Base-by-base conservation (phyloP, 2,797 vertebrate species). In the Alauda arvensis region DNA sequence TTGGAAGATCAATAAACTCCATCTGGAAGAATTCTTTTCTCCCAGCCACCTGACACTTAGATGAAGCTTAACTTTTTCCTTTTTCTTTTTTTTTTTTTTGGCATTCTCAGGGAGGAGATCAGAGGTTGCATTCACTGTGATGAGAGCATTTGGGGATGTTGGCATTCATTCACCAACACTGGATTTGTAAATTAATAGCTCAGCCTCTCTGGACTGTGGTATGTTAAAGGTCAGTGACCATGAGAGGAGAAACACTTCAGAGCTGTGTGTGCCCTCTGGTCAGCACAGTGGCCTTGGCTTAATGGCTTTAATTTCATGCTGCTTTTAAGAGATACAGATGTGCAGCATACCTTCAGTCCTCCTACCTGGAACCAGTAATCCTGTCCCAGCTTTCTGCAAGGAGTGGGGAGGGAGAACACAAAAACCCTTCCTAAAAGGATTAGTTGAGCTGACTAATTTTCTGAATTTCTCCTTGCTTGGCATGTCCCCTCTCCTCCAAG, bases 181-280 rank as follows among this genome's bases (percentile, higher is more conserved):
- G 82, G 87, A 94, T 87, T 90, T 88, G 86, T 85, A 90, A 94
- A 86, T 94, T 94, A 93, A 82, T 92, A 93, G 71, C 76, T 95
- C 45, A 46, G 40, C 66, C 67, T 80, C 63, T 88, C 70, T 74
- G 69, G 55, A 26, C 85, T 90, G 53, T 63, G 56, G 40, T 39
- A 45, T 90, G 84, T 87, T 91, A 94, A 93, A 93, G 87, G 91
- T 91, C 87, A 87, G 85, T 76, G 90, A 80, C 91, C 79, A 49
- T n/a, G 43, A 81, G 66, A 76, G 52, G 33, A 68, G 62, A 68
- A 91, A 85, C 60, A 48, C 85, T 85, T 87, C 59, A 78, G 74
- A 92, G 59, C 66, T 81, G 5, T 67, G 34, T 45, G 72, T 92
- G 87, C 85, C 83, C 87, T 89, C 81, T 87, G 85, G 83, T 93